Conservation (phyloP, 2,797 vertebrate genomes). For the Dendrocincla fuliginosa region DNA sequence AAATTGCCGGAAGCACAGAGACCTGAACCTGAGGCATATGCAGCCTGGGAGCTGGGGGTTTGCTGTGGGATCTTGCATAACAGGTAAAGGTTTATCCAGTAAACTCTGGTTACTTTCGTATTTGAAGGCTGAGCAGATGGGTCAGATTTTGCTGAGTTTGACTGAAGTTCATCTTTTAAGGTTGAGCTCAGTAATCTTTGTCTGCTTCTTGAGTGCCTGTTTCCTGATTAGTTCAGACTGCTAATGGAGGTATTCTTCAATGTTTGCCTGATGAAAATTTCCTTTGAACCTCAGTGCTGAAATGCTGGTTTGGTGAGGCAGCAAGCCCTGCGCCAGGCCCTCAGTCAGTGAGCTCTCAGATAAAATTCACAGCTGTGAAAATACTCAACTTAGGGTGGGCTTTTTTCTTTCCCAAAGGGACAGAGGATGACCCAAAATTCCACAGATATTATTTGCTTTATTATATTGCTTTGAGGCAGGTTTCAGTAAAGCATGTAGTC, state of each 20-base stretch:
- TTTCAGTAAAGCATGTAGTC: neutral
- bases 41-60: neutral
- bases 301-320: neutral
- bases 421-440: neutral
- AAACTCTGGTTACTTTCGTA: neutral
- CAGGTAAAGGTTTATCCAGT: neutral
- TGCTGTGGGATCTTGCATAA: neutral
- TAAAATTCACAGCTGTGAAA: neutral
- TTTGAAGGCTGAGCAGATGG: neutral
- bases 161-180: neutral
- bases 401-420: neutral
- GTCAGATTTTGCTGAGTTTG: neutral
- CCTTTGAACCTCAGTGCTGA: neutral
- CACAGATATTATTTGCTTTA: neutral
- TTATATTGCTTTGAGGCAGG: neutral
- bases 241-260: neutral
- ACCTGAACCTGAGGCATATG: neutral
- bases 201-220: neutral
- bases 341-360: neutral
- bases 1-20: neutral
- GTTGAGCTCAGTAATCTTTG: neutral
- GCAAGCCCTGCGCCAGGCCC: neutral
- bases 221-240: neutral
- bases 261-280: neutral
- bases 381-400: neutral